Percentiles rank a stretch among this genome's conserved stretches.
Conservation (phyloP, 1,140 invertebrate species). For the Drosophila guanche region DNA sequence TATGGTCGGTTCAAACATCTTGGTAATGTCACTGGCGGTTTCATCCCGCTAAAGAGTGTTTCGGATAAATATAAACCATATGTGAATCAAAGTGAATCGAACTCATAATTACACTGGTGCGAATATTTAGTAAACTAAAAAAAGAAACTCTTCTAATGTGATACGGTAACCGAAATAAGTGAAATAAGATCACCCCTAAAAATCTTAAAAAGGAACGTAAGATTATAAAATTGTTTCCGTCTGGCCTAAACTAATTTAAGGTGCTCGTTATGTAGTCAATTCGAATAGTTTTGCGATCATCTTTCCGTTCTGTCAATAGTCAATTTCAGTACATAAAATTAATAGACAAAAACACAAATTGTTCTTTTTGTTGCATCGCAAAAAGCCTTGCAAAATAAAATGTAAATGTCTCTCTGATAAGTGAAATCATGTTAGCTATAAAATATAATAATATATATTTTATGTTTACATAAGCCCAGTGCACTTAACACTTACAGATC, state of each 20-base stretch:
- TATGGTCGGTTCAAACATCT: slow-evolving; percentile 79
- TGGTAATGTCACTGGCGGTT: slow-evolving; percentile 82
- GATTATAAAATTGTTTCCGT: too few relatives aligned
- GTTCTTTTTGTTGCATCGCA: slow-evolving; percentile 10
- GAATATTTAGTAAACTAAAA: slow-evolving; percentile 25
- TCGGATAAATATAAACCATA: slow-evolving; percentile 34
- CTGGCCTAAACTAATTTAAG: too few relatives aligned
- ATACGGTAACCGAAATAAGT: slow-evolving; percentile 20
- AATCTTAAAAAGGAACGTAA: too few relatives aligned
- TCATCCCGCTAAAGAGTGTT: slow-evolving; percentile 83
- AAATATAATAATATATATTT: slow-evolving; percentile 40
- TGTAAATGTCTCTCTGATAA: slow-evolving; percentile 28
- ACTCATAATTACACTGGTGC: background rate
- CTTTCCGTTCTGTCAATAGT: too few relatives aligned
- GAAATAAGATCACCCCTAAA: too few relatives aligned
- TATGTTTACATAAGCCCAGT: slow-evolving; percentile 72
- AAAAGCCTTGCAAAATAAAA: slow-evolving; percentile 26
- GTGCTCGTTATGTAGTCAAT: too few relatives aligned
- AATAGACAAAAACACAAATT: slow-evolving; percentile 12
- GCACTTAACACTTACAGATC: slow-evolving; percentile 87
- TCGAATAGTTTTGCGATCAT: too few relatives aligned
- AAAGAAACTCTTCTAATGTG: slow-evolving; percentile 5
- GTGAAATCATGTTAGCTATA: slow-evolving; percentile 48
- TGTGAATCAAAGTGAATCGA: slow-evolving; percentile 30
- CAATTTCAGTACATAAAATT: background rate